phyloP scores from a whole-genome alignment of 2,888 invertebrate genomes.

The Cactoblastis cactorum region DNA sequence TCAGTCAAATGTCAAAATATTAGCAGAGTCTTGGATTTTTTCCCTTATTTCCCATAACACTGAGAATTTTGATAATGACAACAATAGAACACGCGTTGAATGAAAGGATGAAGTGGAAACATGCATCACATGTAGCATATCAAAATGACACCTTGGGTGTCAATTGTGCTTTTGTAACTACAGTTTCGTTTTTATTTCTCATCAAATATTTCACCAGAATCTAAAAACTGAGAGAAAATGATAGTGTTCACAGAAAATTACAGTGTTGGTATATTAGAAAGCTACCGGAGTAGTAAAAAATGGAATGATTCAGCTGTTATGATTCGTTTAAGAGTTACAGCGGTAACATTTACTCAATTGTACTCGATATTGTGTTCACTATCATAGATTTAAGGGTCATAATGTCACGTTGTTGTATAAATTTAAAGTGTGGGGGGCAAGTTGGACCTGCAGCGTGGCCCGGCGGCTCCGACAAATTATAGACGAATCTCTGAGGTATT shows the following conservation, averaged over 20 bases:
- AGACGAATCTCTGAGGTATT: constrained; percentile 74
- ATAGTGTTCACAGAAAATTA: constrained; percentile 34
- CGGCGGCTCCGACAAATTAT: constrained; percentile 74
- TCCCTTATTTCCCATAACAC: constrained; percentile 58
- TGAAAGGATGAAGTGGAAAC: constrained; percentile 11
- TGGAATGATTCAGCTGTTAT: constrained; percentile 48
- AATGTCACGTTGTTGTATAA: constrained; percentile 17
- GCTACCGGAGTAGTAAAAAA: constrained; percentile 61
- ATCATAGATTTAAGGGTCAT: constrained; percentile 16
- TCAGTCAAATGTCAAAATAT: constrained; percentile 74
- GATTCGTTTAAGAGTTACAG: constrained; percentile 24
- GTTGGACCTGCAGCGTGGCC: constrained; percentile 28
- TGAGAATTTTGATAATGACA: constrained; percentile 44
- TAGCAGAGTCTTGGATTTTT: constrained; percentile 45
- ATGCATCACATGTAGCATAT: not conserved
- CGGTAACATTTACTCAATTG: constrained; percentile 4
- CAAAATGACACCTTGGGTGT: not conserved
- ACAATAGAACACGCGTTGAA: constrained; percentile 27
- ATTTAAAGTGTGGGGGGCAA: constrained; percentile 15
- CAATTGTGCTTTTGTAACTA: not conserved
- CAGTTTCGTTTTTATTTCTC: not conserved
- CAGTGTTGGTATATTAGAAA: constrained; percentile 47
- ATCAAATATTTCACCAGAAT: not conserved
- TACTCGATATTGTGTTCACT: constrained; percentile 15
- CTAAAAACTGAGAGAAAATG: constrained; percentile 6